Conservation (phyloP, 2,113 vertebrate species). For the Proteles cristata region DNA sequence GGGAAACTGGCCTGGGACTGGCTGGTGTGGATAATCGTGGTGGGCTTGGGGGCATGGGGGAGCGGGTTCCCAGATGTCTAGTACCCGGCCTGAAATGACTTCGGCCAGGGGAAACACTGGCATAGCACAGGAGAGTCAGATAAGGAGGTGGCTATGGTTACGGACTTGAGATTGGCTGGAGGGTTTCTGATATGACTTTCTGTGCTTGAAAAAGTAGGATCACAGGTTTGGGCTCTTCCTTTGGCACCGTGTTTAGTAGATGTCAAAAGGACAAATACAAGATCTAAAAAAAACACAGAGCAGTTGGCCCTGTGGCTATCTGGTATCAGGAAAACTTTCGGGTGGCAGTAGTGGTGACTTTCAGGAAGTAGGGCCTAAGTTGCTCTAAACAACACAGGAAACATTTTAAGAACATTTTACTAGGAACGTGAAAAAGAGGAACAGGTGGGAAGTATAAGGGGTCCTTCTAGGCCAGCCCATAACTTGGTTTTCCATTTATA, state of each 20-base stretch:
- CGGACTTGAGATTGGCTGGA: neutral
- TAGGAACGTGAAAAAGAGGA: neutral
- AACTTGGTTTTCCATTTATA: neutral
- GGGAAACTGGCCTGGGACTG: neutral
- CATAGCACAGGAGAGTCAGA: neutral
- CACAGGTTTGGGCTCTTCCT: neutral
- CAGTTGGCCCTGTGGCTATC: neutral
- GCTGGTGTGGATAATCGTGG: neutral
- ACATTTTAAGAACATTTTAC: neutral
- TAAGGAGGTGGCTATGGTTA: neutral
- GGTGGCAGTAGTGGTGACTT: neutral
- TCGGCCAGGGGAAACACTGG: neutral
- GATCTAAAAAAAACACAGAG: neutral
- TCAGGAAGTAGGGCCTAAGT: neutral
- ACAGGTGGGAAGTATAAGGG: neutral
- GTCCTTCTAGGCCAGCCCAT: neutral
- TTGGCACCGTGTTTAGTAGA: neutral
- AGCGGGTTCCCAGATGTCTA: neutral
- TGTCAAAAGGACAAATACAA: neutral
- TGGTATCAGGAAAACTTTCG: neutral
- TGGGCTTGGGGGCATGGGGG: neutral
- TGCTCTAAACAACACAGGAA: neutral
- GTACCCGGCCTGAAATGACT: neutral
- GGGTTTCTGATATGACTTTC: neutral
- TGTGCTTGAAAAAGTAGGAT: neutral